These are phyloP conservation scores for Spea hammondii DNA, from an alignment of 2,797 vertebrate species.

Conservation along the genomic window DNA sequence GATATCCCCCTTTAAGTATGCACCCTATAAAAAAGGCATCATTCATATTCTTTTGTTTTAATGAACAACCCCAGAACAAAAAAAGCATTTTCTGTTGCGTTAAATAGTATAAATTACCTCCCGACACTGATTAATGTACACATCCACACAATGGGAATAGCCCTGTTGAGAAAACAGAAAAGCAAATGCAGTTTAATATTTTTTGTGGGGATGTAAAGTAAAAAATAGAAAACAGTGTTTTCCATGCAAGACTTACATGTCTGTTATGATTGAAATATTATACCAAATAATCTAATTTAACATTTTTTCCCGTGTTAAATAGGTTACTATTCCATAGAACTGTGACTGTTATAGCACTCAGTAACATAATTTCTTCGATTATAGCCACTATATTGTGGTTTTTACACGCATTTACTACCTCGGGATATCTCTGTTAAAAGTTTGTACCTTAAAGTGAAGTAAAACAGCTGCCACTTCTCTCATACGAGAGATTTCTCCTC, in stretches of 20 bases:
- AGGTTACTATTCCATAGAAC: no score
- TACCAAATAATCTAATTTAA: no score
- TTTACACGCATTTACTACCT: no score
- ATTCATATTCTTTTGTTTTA: not conserved
- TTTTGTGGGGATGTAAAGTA: not conserved
- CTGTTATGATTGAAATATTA: no score
- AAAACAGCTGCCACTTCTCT: slow-evolving; percentile 95
- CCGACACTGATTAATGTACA: slow-evolving; percentile 98
- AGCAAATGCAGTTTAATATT: not conserved
- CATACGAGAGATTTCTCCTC: slow-evolving; percentile 95
- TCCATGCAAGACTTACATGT: no score
- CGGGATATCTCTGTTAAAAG: no score
- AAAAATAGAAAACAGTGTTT: slow-evolving; percentile 19
- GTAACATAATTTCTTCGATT: no score
- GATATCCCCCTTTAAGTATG: slow-evolving; percentile 86
- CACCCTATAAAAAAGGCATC: slow-evolving; percentile 70
- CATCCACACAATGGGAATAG: slow-evolving; percentile 97
- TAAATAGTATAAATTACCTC: slow-evolving; percentile 74
- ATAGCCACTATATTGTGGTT: no score
- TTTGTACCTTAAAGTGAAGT: slow-evolving; percentile 93
- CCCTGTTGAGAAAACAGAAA: slow-evolving; percentile 69
- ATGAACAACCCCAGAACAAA: not conserved
- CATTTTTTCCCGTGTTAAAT: no score
- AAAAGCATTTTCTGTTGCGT: not conserved
- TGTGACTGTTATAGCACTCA: no score